A percentile compares a stretch with the other conserved stretches of the same genome.
phyloP scores from a whole-genome alignment of 2,888 invertebrate species.

The Drosophila anomalipes region DNA sequence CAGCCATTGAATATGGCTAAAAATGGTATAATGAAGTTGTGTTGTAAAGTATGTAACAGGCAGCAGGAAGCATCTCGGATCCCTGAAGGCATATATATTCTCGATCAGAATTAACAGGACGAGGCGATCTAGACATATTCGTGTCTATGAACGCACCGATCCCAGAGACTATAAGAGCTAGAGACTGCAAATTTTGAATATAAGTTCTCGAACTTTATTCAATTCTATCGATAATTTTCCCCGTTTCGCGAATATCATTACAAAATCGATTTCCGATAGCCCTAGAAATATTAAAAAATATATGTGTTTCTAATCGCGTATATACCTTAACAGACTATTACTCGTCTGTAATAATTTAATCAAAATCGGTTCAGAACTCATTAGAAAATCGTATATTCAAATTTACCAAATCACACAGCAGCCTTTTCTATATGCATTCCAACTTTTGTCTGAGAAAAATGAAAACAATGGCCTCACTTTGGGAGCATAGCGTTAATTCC shows the following conservation, averaged over 20 bases:
- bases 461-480: background rate
- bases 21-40: background rate
- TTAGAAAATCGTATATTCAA: background rate
- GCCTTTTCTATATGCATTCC: background rate
- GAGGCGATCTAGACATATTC: background rate
- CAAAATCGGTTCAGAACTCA: background rate
- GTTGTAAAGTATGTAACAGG: background rate
- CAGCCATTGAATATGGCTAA: background rate
- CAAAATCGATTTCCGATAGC: background rate
- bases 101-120: background rate
- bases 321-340: background rate
- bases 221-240: background rate
- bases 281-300: background rate
- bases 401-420: background rate
- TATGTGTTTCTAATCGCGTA: background rate
- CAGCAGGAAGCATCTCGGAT: background rate
- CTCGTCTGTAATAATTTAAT: background rate
- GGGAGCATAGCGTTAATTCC: background rate
- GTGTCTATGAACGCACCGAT: too few relatives aligned
- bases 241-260: background rate
- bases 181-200: background rate
- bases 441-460: too few relatives aligned
- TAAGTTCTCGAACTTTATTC: background rate
- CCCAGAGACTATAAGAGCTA: background rate
- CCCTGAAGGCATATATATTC: background rate